Conservation (phyloP, 1,140 invertebrate species). For the Magallana angulata region DNA sequence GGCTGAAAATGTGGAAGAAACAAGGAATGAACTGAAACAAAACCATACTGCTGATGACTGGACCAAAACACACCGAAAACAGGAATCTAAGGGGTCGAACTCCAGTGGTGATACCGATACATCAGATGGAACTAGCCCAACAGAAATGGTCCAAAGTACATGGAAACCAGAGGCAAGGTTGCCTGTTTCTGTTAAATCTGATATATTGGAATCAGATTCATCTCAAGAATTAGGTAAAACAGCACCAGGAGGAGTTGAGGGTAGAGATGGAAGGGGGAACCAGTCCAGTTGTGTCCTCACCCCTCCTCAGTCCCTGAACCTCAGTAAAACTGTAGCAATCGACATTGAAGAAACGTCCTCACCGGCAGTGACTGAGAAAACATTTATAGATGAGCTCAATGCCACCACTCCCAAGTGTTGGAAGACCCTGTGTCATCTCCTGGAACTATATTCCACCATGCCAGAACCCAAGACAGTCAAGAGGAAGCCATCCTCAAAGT, state of each 20-base stretch:
- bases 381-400: conserved; percentile 79
- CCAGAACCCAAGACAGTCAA: conserved; percentile 95
- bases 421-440: conserved; percentile 94
- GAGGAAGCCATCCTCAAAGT: conserved; percentile 78
- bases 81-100: conserved; percentile 77
- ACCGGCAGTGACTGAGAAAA: conserved; percentile 77
- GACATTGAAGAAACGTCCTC: conserved; percentile 78
- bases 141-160: not conserved
- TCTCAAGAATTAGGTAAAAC: not conserved
- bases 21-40: conserved; percentile 89
- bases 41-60: conserved; percentile 66
- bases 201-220: not conserved
- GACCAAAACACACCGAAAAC: conserved; percentile 75
- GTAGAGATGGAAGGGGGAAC: not conserved
- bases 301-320: conserved; percentile 73
- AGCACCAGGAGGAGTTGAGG: not conserved
- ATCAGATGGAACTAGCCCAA: conserved; percentile 38
- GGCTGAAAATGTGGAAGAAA: conserved; percentile 98
- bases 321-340: conserved; percentile 78
- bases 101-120: conserved; percentile 76
- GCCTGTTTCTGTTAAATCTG: not conserved
- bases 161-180: conserved; percentile 19
- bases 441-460: conserved; percentile 95
- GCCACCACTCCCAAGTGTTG: conserved; percentile 90
- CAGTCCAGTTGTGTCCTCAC: conserved; percentile 59